Base-by-base conservation (phyloP, 2,888 invertebrate genomes). In the Gymnosoma rotundatum region DNA sequence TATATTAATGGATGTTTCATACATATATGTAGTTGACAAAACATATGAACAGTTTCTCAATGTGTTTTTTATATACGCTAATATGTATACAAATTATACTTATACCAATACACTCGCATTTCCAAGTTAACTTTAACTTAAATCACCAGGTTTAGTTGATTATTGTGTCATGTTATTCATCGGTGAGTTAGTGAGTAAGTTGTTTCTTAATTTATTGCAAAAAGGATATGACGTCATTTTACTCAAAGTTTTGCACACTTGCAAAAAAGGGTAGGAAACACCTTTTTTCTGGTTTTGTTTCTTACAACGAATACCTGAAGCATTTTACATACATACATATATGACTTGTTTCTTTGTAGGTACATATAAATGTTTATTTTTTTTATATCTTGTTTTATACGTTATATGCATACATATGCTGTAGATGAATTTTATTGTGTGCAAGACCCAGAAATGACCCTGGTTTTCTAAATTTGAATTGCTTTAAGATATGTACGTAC, bases 391-490 rank as follows among this genome's bases (percentile, higher is more conserved):
- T 25, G 25, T 25, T 25, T 25, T 25, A 25, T 25, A 25, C 4
- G 25, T 56, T 66, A 61, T 73, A 69, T 66, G 42, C 82, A 69
- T 83, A 18, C 42, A 42, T 42, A 42, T 42, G 42, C 42, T 42
- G 67, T 42, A 14, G 70, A 42, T 63, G 61, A 66, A 72, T 61
- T 83, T 70, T 67, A 25, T 70, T 86, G 61, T 63, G 12, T 79
- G 36, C 60, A 36, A 83, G 56, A 69, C 78, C 80, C 76, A 76
- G 85, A 86, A 86, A 74, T 87, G 84, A 89, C 90, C 91, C 89
- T 90, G 90, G 88, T 91, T 89, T 90, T 90, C 91, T 90, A 89
- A 90, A 90, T 90, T 91, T 90, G 89, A 89, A 86, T 84, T 64
- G 75, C 72, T 72, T 79, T 18, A 70, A 69, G 42, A 58, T 69